Base-by-base conservation (phyloP, 2,888 invertebrate species). In the Pandemis heparana region DNA sequence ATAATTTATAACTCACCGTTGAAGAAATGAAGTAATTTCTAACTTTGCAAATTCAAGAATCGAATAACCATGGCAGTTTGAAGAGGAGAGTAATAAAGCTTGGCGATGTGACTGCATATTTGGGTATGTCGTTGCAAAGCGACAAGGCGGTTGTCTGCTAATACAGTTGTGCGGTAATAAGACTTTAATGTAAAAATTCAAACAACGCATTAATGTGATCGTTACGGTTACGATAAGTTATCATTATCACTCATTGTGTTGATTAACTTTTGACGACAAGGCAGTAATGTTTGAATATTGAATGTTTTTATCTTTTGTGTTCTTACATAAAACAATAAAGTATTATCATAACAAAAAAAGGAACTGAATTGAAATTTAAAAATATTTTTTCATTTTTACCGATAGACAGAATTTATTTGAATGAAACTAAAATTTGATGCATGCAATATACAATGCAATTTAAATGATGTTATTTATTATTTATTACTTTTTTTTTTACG, bases 81-180 rank as follows among this genome's bases (percentile, higher is more conserved):
- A 97, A 14, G 96, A 96, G 5, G 97, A 97, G 18, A 97, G 87
- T 72, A 97, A 87, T 65, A 97, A 86, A 48, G 96, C 88, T 85
- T 96, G 95, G 76, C 95, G 88, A 77, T 75, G 75, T n/a, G 85
- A 78, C 77, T 80, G 75, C 81, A 82, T 82, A 68, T 75, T 81
- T 71, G 71, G 62, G 60, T 48, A 41, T 51, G 51, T 48, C 23
- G 65, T 61, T 51, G 51, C 41, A 61, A 71, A 66, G 51, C 65
- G n/a, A 61, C 51, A 43, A 5, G 38, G 51, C 18, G 43, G 39
- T 56, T 16, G 56, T 48, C 63, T 71, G 56, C 46, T 18, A 71
- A 59, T 32, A 14, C 64, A 56, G 46, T 64, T 59, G 59, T 72
- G 62, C 56, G 67, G 68, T 72, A 72, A 63, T 63, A 68, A 72